phyloP scores from a whole-genome alignment of 2,113 vertebrate genomes.

The Oryzias curvinotus region DNA sequence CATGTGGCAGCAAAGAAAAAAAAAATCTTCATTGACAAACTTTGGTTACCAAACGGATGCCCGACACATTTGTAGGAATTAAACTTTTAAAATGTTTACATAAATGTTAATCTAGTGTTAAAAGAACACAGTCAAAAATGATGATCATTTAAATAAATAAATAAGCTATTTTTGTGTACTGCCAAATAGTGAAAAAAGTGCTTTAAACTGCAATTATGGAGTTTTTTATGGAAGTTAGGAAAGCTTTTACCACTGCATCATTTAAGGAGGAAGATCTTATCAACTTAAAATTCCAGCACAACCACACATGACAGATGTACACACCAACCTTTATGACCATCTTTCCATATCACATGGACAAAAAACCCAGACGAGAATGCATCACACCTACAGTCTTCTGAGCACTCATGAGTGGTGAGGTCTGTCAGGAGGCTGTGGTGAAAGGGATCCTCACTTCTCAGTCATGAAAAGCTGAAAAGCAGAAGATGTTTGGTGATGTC shows the following conservation, averaged over 20 bases:
- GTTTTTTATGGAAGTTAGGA: neutral
- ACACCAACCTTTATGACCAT: neutral
- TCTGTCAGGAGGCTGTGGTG: constrained; percentile 29
- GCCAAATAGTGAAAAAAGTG: too few species aligned
- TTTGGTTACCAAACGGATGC: too few species aligned
- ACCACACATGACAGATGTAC: neutral
- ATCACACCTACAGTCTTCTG: neutral
- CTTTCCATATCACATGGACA: constrained; percentile 25
- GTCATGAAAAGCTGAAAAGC: constrained; percentile 47
- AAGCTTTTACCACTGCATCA: neutral
- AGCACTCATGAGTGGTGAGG: neutral
- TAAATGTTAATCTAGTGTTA: too few species aligned
- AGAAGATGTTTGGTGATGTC: constrained; percentile 40
- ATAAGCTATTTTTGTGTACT: too few species aligned
- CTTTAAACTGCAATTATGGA: too few species aligned
- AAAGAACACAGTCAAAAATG: too few species aligned
- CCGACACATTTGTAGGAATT: too few species aligned
- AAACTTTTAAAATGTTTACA: too few species aligned
- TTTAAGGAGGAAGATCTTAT: neutral
- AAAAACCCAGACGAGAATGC: constrained; percentile 41
- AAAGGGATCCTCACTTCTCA: constrained; percentile 41
- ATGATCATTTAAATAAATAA: too few species aligned
- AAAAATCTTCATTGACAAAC: too few species aligned
- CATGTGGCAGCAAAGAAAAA: too few species aligned
- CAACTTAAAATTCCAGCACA: neutral